A percentile compares a stretch with the other conserved stretches of the same genome.
These are phyloP conservation scores for Criorhina ranunculi DNA, from an alignment of 2,888 invertebrate genomes.

Conservation along the genomic window DNA sequence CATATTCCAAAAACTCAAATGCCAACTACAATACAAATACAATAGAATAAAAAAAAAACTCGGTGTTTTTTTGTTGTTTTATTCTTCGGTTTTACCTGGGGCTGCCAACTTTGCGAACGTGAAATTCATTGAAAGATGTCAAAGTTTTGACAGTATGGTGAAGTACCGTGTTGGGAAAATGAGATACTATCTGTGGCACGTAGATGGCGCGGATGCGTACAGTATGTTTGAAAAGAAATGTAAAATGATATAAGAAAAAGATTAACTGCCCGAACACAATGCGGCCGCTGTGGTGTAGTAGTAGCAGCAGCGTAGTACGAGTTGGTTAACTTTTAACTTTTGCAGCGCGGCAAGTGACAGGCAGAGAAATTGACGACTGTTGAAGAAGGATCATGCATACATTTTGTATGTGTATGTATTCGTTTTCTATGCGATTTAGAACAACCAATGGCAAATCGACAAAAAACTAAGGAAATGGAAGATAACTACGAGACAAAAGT, in stretches of 20 bases:
- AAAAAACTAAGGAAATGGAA: too few relatives aligned
- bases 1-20: slow-evolving; percentile 81
- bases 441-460: too few relatives aligned
- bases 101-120: slow-evolving; percentile 45
- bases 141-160: slow-evolving; percentile 2
- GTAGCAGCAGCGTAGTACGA: too few relatives aligned
- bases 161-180: not conserved
- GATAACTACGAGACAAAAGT: too few relatives aligned
- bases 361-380: too few relatives aligned
- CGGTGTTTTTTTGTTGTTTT: slow-evolving; percentile 62
- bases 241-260: not conserved
- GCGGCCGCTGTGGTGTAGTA: too few relatives aligned
- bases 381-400: too few relatives aligned
- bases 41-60: slow-evolving; percentile 43
- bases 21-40: slow-evolving; percentile 69
- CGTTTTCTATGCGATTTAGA: too few relatives aligned
- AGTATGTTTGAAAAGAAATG: not conserved
- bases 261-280: too few relatives aligned
- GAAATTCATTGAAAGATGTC: slow-evolving; percentile 33
- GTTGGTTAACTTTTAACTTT: too few relatives aligned
- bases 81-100: slow-evolving; percentile 40
- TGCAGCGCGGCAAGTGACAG: too few relatives aligned
- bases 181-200: not conserved
- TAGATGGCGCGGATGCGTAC: slow-evolving; percentile 1
- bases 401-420: too few relatives aligned